Conservation (phyloP, 2,113 vertebrate genomes). For the Chaetorhynchus papuensis region DNA sequence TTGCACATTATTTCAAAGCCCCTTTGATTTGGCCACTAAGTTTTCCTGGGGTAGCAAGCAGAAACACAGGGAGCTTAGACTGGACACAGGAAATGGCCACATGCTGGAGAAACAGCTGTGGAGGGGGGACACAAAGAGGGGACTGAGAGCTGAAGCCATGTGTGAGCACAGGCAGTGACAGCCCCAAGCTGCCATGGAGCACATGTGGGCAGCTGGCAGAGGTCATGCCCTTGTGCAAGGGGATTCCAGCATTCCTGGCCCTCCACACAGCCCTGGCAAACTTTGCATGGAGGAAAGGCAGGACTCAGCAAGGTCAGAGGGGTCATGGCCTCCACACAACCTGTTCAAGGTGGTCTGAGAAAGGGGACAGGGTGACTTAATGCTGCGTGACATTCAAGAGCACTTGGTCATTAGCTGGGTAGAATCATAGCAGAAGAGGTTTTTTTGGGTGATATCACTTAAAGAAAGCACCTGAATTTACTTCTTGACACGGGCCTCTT, state of each 20-base stretch:
- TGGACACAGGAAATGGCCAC: rapidly evolving
- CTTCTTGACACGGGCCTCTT: background rate
- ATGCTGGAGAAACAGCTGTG: background rate
- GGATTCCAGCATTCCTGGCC: background rate
- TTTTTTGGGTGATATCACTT: background rate
- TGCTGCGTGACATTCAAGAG: rapidly evolving
- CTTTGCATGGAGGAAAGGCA: background rate
- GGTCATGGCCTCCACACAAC: background rate
- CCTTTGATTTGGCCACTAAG: background rate
- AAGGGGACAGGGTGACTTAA: background rate
- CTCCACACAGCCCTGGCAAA: background rate
- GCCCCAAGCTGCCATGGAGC: background rate
- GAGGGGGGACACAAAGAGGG: background rate
- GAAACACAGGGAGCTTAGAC: background rate
- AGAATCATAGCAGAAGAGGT: background rate
- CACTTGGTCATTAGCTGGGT: background rate
- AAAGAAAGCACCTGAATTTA: background rate
- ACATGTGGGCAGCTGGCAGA: background rate
- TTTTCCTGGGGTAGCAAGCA: background rate
- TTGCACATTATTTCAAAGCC: background rate
- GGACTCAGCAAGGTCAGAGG: background rate
- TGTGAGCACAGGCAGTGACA: background rate
- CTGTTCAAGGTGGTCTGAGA: background rate
- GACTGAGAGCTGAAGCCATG: background rate
- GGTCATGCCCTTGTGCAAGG: background rate